phyloP scores from a whole-genome alignment of 2,888 invertebrate species.

The Heliothis peltigera region DNA sequence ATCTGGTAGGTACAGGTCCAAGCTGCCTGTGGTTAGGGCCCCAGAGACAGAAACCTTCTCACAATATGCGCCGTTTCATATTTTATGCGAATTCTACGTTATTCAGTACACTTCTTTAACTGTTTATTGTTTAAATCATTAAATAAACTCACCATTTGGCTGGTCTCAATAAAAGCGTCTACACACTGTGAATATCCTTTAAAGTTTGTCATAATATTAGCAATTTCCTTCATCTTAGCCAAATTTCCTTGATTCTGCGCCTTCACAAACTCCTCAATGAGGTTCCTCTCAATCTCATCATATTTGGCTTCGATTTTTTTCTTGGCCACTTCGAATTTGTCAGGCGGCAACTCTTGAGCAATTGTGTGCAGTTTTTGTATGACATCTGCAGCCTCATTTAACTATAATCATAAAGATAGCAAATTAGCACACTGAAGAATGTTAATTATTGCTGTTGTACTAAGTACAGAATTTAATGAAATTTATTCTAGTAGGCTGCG shows the following conservation, averaged over 20 bases:
- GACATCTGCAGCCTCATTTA: slow-evolving; percentile 98
- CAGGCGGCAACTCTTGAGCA: slow-evolving; percentile 97
- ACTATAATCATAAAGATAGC: slow-evolving; percentile 84
- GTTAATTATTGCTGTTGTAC: not conserved
- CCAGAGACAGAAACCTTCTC: no score
- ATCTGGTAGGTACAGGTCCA: no score
- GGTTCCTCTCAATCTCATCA: slow-evolving; percentile 95
- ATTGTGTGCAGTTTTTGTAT: slow-evolving; percentile 99
- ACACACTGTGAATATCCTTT: slow-evolving; percentile 99
- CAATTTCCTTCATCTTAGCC: slow-evolving; percentile 97
- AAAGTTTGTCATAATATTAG: slow-evolving; percentile 97
- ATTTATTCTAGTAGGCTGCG: no score
- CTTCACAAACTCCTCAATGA: slow-evolving; percentile 98
- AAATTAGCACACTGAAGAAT: not conserved
- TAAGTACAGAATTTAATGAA: no score
- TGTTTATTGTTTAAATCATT: no score
- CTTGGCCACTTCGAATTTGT: slow-evolving; percentile 95
- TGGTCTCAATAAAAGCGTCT: slow-evolving; percentile 98
- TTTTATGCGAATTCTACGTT: no score
- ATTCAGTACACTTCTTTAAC: no score
- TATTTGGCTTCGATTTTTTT: slow-evolving; percentile 96
- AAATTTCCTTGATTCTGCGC: slow-evolving; percentile 96
- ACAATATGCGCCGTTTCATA: no score
- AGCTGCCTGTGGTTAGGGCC: no score
- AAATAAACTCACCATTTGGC: slow-evolving; percentile 93